A percentile compares a stretch with the other conserved stretches of the same genome.
These are phyloP conservation scores for Pogona vitticeps DNA, from an alignment of 2,113 vertebrate genomes.

Conservation along the genomic window DNA sequence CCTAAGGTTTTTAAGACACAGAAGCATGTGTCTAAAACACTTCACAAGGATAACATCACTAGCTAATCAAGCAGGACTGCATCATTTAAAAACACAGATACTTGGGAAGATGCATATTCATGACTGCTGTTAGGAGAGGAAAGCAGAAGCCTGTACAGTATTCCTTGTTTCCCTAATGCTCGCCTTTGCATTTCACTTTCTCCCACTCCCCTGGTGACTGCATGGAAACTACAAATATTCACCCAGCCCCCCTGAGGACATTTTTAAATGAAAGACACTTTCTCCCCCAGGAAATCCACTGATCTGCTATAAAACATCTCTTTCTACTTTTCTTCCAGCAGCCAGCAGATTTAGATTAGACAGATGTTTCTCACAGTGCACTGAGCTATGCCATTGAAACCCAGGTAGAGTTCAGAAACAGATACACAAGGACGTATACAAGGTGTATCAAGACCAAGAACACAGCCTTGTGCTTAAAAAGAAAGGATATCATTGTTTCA, in stretches of 20 bases:
- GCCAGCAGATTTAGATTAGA: constrained; percentile 5
- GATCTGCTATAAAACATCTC: background rate
- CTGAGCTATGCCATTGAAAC: background rate
- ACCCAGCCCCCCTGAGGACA: background rate
- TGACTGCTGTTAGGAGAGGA: background rate
- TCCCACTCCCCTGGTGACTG: constrained; percentile 6
- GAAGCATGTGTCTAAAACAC: background rate
- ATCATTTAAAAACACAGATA: background rate
- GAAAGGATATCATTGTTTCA: too few relatives aligned
- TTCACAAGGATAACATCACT: background rate
- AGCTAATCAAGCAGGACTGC: background rate
- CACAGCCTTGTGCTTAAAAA: background rate
- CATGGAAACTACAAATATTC: constrained; percentile 18
- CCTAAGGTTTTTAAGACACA: too few relatives aligned
- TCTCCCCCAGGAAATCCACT: background rate
- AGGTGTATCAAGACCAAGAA: background rate
- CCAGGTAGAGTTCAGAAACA: background rate
- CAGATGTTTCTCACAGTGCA: background rate
- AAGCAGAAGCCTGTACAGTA: too few relatives aligned
- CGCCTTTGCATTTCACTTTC: constrained; percentile 5
- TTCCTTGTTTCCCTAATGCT: background rate
- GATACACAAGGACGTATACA: background rate
- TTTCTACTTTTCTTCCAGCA: background rate
- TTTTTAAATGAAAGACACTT: background rate
- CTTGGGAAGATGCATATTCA: background rate